Evolutionary conservation across 2,888 invertebrate genomes (phyloP).

Genomic region (Lasius platythorax): DNA sequence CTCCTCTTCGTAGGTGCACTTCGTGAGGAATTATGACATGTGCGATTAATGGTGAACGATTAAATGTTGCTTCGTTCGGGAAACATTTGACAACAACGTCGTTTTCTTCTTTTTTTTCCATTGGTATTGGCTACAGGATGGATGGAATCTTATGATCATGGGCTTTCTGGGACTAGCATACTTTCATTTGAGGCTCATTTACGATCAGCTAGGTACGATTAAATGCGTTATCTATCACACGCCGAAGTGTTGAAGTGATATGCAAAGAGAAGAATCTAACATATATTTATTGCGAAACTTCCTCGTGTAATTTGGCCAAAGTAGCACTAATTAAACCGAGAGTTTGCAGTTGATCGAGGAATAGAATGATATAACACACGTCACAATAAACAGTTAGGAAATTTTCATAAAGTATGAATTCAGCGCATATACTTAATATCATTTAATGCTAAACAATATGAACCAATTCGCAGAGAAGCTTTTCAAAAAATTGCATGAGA

Average conservation of each 20-base stretch:
- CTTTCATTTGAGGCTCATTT: conserved; percentile 70
- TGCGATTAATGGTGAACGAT: conserved; percentile 67
- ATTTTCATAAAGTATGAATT: background rate
- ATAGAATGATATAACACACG: background rate
- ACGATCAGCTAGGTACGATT: conserved; percentile 44
- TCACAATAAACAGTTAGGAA: background rate
- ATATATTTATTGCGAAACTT: background rate
- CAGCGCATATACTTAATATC: background rate
- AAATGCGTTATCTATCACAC: background rate
- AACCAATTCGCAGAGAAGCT: background rate
- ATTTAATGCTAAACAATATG: conserved; percentile 1
- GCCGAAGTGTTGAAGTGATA: background rate
- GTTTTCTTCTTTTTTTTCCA: conserved; percentile 42
- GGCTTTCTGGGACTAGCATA: conserved; percentile 80
- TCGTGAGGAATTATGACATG: conserved; percentile 59
- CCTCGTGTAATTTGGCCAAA: background rate
- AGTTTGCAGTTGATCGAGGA: conserved; percentile 4
- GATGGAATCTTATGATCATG: conserved; percentile 66
- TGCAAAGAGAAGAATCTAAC: background rate
- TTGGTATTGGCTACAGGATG: conserved; percentile 70
- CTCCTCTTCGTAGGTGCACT: conserved; percentile 55
- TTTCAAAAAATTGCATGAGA: background rate
- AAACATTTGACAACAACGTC: conserved; percentile 31
- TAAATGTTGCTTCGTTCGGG: conserved; percentile 69
- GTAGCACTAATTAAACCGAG: background rate